Evolutionary conservation across 2,797 vertebrate genomes (phyloP).

Genomic region (Anguilla marmorata): DNA sequence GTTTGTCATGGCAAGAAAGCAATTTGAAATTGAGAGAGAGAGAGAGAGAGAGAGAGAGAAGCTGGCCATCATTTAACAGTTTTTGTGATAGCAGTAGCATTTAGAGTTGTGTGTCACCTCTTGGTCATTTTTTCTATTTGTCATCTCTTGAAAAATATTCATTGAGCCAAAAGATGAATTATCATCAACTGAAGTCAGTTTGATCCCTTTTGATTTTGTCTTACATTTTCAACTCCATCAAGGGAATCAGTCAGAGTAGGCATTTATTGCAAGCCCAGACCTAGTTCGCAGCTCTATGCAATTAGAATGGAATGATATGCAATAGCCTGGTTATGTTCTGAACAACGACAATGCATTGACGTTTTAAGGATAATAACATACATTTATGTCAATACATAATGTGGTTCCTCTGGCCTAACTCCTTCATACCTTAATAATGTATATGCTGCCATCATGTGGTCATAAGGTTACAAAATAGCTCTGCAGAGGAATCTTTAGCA

Average conservation of each 20-base stretch:
- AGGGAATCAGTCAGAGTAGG: conserved; percentile 17
- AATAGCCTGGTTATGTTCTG: not conserved
- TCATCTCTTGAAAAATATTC: conserved; percentile 21
- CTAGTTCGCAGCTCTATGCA: conserved; percentile 3
- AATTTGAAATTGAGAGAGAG: not conserved
- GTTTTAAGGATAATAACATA: not conserved
- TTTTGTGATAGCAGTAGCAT: conserved; percentile 5
- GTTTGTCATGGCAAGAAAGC: not conserved
- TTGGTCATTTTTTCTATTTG: not conserved
- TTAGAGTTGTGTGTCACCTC: conserved; percentile 38
- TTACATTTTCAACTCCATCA: conserved; percentile 9
- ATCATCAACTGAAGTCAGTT: conserved; percentile 19
- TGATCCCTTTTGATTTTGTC: conserved; percentile 26
- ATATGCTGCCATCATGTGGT: conserved; percentile 44
- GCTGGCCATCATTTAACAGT: not conserved
- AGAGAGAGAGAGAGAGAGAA: not conserved
- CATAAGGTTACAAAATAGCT: conserved; percentile 1
- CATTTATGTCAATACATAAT: not conserved
- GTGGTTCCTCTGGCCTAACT: not conserved
- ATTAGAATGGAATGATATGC: conserved; percentile 3
- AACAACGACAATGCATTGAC: not conserved
- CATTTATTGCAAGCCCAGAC: not conserved
- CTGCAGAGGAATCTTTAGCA: not conserved
- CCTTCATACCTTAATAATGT: conserved; percentile 2
- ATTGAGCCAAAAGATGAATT: conserved; percentile 34